These are phyloP conservation scores for Cheilosia pagana DNA, from an alignment of 2,888 invertebrate genomes.

Conservation along the genomic window DNA sequence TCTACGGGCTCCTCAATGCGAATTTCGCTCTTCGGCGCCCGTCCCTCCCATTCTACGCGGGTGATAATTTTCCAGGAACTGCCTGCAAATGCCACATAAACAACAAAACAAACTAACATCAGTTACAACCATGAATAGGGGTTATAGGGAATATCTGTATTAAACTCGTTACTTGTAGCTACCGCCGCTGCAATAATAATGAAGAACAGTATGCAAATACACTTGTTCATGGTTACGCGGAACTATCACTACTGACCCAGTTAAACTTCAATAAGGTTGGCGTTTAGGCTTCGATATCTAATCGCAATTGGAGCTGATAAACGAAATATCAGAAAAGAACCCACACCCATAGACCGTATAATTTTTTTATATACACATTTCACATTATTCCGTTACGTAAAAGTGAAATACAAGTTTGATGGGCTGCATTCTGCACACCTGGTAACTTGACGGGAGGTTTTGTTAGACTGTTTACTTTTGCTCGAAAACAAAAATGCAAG, in stretches of 20 bases:
- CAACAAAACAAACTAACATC: constrained; percentile 69
- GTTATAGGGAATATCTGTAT: constrained; percentile 38
- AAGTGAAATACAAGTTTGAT: too few species aligned
- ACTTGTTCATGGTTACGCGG: constrained; percentile 66
- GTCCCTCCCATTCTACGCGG: constrained; percentile 85
- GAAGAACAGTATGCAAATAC: constrained; percentile 41
- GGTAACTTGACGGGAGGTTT: too few species aligned
- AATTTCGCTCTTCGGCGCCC: constrained; percentile 81
- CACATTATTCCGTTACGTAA: too few species aligned
- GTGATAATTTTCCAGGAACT: constrained; percentile 78
- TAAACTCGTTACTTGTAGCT: constrained; percentile 62
- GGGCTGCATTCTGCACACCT: too few species aligned
- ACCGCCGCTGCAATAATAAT: constrained; percentile 38
- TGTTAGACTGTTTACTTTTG: too few species aligned
- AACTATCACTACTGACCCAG: constrained; percentile 57
- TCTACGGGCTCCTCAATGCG: constrained; percentile 85
- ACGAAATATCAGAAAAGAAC: not conserved
- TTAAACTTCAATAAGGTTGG: constrained; percentile 7
- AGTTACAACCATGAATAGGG: constrained; percentile 40
- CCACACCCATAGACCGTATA: not conserved
- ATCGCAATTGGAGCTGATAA: constrained; percentile 58
- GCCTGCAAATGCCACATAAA: constrained; percentile 57
- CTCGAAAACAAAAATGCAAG: too few species aligned
- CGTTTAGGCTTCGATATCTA: constrained; percentile 57
- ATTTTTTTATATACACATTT: too few species aligned